Base-by-base conservation (phyloP, 2,888 invertebrate genomes). In the Hoplodrina blanda region DNA sequence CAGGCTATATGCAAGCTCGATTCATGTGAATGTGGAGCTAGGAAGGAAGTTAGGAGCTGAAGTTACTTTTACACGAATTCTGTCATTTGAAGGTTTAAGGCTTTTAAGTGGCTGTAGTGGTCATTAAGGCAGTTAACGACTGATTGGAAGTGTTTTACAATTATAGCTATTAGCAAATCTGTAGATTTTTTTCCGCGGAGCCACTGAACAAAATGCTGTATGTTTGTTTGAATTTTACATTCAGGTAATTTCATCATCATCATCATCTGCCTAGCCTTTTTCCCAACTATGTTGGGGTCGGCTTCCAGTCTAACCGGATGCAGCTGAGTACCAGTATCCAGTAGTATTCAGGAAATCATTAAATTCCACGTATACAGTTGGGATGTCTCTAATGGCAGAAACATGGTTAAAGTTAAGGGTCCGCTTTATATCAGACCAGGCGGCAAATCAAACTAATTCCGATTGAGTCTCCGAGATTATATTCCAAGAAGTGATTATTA, bases 401-500 rank as follows among this genome's bases (percentile, higher is more conserved):
- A 37, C 57, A 41, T 46, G 46, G n/a, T 67, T 63, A 49, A 56
- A 61, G 15, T 73, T 50, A 57, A 63, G 49, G 68, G 53, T 63
- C 62, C 60, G 57, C 25, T 68, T 46, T 49, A 59, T 37, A 55
- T 49, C 76, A 46, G 54, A 54, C 50, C 76, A 46, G 54, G 54
- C 50, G 62, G 66, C 62, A 62, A 77, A 76, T 78, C 49, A 69
- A 78, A 57, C 74, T 78, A 68, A 77, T 69, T 78, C 68, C 68
- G 77, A 77, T 78, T 54, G 55, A 60, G 62, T 65, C 49, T 65
- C 59, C 46, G 62, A 74, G 75, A 62, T 69, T 65, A 62, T 65
- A 53, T 78, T 79, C 80, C 62, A 65, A 79, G 77, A 78, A 79
- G 55, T 55, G 19, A 78, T 72, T 66, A 78, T 67, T 76, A 78